Conservation (phyloP, 2,113 vertebrate species). For the Sarotherodon lohbergeri region DNA sequence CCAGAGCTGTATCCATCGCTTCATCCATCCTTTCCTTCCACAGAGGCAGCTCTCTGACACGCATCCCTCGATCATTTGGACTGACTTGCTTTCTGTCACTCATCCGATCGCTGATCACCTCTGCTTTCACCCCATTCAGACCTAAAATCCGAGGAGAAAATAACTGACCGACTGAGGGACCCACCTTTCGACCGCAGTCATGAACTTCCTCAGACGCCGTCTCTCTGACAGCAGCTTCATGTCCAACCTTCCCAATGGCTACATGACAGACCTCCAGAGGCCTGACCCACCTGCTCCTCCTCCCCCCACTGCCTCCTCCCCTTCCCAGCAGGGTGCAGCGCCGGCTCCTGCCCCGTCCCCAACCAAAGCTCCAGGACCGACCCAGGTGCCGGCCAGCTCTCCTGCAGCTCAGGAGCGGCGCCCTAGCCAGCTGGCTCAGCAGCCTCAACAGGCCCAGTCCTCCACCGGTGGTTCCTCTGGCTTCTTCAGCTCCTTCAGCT, state of each 20-base stretch:
- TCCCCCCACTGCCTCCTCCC: conserved; percentile 62
- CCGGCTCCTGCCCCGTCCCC: conserved; percentile 67
- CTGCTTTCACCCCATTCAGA: background rate
- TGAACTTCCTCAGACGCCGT: conserved; percentile 95
- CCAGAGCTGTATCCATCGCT: conserved; percentile 44
- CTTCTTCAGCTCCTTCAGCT: conserved; percentile 87
- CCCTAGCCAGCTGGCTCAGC: conserved; percentile 32
- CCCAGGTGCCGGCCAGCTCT: conserved; percentile 48
- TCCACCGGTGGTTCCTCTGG: conserved; percentile 64
- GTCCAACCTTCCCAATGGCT: conserved; percentile 94
- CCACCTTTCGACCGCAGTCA: conserved; percentile 68
- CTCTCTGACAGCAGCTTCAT: conserved; percentile 98
- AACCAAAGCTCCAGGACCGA: conserved; percentile 27
- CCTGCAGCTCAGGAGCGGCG: conserved; percentile 52
- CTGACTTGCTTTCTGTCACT: conserved; percentile 32
- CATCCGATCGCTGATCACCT: conserved; percentile 24
- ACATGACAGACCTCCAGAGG: conserved; percentile 94
- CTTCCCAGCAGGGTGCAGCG: conserved; percentile 64
- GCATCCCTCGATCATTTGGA: background rate
- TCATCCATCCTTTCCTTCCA: conserved; percentile 36
- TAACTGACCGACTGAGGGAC: background rate
- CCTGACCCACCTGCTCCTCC: conserved; percentile 64
- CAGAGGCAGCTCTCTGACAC: conserved; percentile 11
- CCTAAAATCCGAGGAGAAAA: background rate
- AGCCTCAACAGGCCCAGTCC: conserved; percentile 55